phyloP scores from a whole-genome alignment of 2,888 invertebrate genomes.

The Gnatocerus cornutus region DNA sequence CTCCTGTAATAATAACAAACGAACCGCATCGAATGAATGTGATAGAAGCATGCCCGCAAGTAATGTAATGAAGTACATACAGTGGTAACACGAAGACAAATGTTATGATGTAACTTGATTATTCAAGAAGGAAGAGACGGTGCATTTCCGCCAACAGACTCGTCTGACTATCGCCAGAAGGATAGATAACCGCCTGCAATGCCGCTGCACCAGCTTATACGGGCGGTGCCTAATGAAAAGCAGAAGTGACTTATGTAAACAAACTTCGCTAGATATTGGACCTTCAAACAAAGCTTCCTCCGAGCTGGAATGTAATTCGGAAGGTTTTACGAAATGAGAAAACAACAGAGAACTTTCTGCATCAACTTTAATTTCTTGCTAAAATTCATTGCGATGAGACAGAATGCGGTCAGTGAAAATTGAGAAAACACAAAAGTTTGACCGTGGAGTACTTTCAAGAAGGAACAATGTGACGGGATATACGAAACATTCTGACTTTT shows the following conservation, averaged over 20 bases:
- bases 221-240: slow-evolving; percentile 40
- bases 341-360: slow-evolving; percentile 14
- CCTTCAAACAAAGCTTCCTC: slow-evolving; percentile 33
- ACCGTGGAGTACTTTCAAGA: no score
- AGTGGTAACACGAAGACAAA: slow-evolving; percentile 36
- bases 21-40: slow-evolving; percentile 30
- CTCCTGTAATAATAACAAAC: slow-evolving; percentile 36
- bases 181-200: slow-evolving; percentile 29
- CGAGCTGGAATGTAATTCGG: slow-evolving; percentile 31
- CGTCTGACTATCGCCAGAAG: slow-evolving; percentile 16
- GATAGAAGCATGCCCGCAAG: slow-evolving; percentile 30
- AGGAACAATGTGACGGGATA: no score
- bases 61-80: slow-evolving; percentile 44
- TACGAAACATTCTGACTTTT: no score
- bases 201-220: slow-evolving; percentile 29
- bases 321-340: slow-evolving; percentile 26
- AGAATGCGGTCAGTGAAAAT: no score
- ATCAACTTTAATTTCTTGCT: slow-evolving; percentile 24
- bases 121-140: slow-evolving; percentile 43
- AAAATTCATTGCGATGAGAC: slow-evolving; percentile 1
- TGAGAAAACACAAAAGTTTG: no score
- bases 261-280: slow-evolving; percentile 44
- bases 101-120: slow-evolving; percentile 50
- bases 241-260: slow-evolving; percentile 42
- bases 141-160: slow-evolving; percentile 46